These are phyloP conservation scores for Tokudaia muenninki DNA, from an alignment of 2,797 vertebrate genomes.

Conservation along the genomic window DNA sequence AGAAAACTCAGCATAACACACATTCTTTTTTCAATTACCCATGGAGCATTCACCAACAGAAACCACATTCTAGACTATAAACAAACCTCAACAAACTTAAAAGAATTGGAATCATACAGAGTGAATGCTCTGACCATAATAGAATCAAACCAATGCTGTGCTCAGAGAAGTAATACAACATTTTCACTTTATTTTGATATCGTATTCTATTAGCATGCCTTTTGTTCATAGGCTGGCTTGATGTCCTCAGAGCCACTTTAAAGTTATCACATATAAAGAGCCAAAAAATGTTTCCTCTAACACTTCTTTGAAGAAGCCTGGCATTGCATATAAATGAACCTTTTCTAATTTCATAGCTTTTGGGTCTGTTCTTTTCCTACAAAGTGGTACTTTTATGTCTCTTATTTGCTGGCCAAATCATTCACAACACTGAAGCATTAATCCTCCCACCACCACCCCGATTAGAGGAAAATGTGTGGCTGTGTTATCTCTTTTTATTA, in stretches of 20 bases:
- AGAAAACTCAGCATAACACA: background rate
- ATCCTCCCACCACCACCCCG: background rate
- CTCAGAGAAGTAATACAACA: background rate
- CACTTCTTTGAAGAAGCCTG: background rate
- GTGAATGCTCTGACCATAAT: slow-evolving; percentile 9
- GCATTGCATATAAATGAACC: background rate
- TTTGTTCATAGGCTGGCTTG: slow-evolving; percentile 41
- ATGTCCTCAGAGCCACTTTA: background rate
- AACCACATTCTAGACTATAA: background rate
- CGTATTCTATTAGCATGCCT: background rate
- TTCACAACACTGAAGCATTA: background rate
- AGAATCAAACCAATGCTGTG: background rate
- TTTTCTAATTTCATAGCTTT: slow-evolving; percentile 4
- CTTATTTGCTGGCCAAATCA: background rate
- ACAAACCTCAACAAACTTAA: slow-evolving; percentile 31
- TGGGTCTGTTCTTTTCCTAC: background rate
- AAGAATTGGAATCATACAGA: slow-evolving; percentile 39
- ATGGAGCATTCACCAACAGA: slow-evolving; percentile 13
- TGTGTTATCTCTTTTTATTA: background rate
- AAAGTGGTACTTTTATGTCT: background rate
- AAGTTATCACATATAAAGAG: slow-evolving; percentile 21
- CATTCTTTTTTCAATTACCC: background rate
- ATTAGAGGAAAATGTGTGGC: background rate
- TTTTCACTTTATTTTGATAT: slow-evolving; percentile 43
- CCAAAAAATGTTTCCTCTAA: slow-evolving; percentile 24